Conservation (phyloP, 2,888 invertebrate species). For the Cephus sareptanus region DNA sequence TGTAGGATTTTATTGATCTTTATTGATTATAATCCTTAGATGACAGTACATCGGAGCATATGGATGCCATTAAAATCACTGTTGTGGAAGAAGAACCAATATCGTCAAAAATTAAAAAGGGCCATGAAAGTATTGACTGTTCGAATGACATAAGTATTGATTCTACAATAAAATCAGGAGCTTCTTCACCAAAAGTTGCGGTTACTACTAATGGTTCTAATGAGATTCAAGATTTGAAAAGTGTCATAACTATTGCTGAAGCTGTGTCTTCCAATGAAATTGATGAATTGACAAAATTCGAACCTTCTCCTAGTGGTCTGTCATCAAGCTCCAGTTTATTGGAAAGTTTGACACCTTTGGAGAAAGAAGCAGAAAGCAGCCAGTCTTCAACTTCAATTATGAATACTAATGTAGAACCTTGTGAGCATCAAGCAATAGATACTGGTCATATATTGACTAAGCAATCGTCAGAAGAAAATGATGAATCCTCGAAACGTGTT, state of each 20-base stretch:
- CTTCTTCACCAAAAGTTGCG: neutral
- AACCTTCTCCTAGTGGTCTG: neutral
- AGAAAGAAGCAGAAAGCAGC: neutral
- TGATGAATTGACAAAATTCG: neutral
- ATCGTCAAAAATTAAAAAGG: neutral
- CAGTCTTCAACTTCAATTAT: neutral
- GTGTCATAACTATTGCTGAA: neutral
- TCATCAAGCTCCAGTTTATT: neutral
- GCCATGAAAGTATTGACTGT: neutral
- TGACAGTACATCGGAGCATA: neutral
- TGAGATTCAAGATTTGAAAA: neutral
- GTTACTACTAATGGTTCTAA: neutral
- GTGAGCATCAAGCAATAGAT: neutral
- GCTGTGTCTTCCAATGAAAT: neutral
- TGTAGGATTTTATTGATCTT: neutral
- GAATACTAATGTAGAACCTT: neutral
- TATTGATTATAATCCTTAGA: neutral
- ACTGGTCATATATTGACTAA: neutral
- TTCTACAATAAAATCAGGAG: neutral
- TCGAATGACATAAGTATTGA: neutral
- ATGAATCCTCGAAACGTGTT: neutral
- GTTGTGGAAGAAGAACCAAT: neutral
- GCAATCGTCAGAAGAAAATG: neutral
- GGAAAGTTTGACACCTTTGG: neutral
- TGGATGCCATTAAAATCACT: neutral